These are phyloP conservation scores for Orchesella cincta DNA, from an alignment of 1,140 invertebrate species.

Conservation along the genomic window DNA sequence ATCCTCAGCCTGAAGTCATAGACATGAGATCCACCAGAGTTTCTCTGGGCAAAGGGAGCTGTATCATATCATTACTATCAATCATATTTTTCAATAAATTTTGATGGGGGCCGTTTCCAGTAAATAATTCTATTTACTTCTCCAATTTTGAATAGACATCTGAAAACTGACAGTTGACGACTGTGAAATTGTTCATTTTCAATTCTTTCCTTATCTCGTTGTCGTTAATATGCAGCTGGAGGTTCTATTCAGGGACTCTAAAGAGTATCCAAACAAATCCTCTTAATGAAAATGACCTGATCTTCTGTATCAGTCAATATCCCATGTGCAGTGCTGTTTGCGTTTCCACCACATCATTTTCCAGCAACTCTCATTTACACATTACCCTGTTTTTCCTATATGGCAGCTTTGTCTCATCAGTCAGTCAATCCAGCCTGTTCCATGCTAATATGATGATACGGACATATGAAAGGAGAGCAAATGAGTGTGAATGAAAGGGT, in stretches of 20 bases:
- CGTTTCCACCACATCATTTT: neutral
- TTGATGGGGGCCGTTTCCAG: neutral
- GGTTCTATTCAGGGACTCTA: neutral
- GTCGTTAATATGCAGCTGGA: neutral
- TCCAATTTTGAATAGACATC: neutral
- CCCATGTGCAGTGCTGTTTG: neutral
- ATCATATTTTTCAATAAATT: neutral
- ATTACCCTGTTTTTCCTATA: neutral
- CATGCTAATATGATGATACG: neutral
- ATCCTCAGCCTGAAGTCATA: neutral
- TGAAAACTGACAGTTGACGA: neutral
- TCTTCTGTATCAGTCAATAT: neutral
- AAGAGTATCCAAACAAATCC: neutral
- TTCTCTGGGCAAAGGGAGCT: neutral
- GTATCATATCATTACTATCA: neutral
- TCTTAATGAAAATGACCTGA: neutral
- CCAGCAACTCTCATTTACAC: neutral
- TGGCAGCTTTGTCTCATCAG: neutral
- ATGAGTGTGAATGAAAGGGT: conserved; percentile 27
- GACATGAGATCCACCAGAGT: neutral
- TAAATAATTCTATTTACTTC: neutral
- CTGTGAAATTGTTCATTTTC: neutral
- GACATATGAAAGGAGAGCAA: conserved; percentile 15
- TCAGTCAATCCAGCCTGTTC: too few relatives aligned
- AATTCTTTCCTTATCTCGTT: neutral